phyloP scores from a whole-genome alignment of 2,797 vertebrate genomes.

The Mormyrus proboscirostris region DNA sequence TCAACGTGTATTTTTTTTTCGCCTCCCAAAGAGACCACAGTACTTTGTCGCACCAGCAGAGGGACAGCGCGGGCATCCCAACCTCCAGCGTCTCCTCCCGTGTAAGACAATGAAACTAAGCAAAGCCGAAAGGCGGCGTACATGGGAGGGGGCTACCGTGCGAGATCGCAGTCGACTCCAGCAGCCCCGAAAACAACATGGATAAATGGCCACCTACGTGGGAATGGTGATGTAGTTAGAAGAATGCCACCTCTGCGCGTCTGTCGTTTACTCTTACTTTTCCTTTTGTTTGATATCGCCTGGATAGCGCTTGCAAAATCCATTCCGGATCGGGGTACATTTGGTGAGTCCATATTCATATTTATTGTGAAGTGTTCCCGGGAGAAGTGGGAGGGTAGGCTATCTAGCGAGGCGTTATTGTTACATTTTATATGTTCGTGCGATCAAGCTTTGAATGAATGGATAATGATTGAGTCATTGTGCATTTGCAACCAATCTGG shows the following conservation, averaged over 20 bases:
- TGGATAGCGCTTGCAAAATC: slow-evolving; percentile 54
- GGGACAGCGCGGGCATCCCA: background rate
- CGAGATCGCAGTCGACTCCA: slow-evolving; percentile 22
- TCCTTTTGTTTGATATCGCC: slow-evolving; percentile 44
- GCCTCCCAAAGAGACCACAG: background rate
- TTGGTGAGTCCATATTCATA: slow-evolving; percentile 58
- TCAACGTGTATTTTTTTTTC: background rate
- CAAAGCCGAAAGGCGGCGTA: background rate
- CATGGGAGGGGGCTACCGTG: slow-evolving; percentile 27
- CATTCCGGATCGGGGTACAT: slow-evolving; percentile 52
- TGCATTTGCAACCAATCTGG: slow-evolving; percentile 34
- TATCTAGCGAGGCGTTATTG: slow-evolving; percentile 24
- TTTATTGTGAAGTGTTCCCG: slow-evolving; percentile 49
- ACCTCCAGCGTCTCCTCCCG: slow-evolving; percentile 23
- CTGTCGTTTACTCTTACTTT: slow-evolving; percentile 50
- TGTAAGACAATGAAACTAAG: slow-evolving; percentile 20
- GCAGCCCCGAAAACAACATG: slow-evolving; percentile 30
- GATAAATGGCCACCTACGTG: slow-evolving; percentile 41
- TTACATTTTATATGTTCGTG: slow-evolving; percentile 39
- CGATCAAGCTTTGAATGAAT: slow-evolving; percentile 29
- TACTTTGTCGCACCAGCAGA: slow-evolving; percentile 1
- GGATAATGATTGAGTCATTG: background rate
- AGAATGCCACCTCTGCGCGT: slow-evolving; percentile 53
- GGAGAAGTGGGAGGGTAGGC: slow-evolving; percentile 55
- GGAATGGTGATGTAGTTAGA: slow-evolving; percentile 54